Base-by-base conservation (phyloP, 2,888 invertebrate genomes). In the Psylliodes chrysocephalus region DNA sequence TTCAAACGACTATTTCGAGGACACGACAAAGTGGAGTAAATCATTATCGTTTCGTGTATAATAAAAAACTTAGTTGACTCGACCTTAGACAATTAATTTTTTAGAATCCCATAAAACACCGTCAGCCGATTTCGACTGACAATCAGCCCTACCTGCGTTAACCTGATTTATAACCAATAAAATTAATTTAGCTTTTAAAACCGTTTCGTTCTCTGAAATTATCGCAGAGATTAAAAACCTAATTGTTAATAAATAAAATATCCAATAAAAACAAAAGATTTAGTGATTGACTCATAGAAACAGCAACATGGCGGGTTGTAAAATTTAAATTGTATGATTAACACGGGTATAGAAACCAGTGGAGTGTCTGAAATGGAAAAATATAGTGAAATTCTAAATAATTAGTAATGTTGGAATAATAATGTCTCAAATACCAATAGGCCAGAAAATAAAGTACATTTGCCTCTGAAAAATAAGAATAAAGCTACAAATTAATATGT, bases 141-240 rank as follows among this genome's bases (percentile, higher is more conserved):
- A 40, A 14, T 40, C 15, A 14, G 1, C 38, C 17, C 30, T 47
- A 47, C 53, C 40, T 42, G 47, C 6, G 56, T 55, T 22, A 53
- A 12, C 15, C 22, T 57, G 61, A 62, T 64, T 64, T 64, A 61
- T 62, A 60, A 40, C 18, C 64, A 62, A 62, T 67, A 59, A 61
- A 64, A 57, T 53, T 35, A 22, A 55, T 51, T 54, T 56, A 30
- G 44, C 49, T 25, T 64, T 35, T 60, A 53, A 60, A 55, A 60
- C 42, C 49, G 17, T 42, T 12, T 15, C 28, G 22, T 19, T 40
- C 19, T 30, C n/a, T 18, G 8, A 30, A 56, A 56, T 56, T 44
- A 56, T 44, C 44, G 55, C 42, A 30, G 55, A 17, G 28, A 44
- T 56, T 44, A 56, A 56, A 56, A 46, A 54, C 22, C 35, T 25